phyloP scores from a whole-genome alignment of 2,888 invertebrate species.

The Leuctra nigra region DNA sequence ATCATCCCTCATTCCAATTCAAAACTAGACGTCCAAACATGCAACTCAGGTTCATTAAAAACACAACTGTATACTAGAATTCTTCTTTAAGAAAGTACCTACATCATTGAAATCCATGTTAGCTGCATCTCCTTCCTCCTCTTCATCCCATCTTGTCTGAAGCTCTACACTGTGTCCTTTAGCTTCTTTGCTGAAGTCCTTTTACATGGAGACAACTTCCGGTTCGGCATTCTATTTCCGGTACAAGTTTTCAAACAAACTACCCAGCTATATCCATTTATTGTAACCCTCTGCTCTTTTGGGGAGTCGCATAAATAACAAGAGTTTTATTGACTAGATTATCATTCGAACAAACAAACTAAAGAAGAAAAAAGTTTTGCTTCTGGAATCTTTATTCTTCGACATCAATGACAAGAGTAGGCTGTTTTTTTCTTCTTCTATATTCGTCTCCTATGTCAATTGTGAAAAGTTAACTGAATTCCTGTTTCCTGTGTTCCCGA shows the following conservation, averaged over 20 bases:
- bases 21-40: too few species aligned
- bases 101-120: too few species aligned
- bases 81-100: too few species aligned
- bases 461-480: constrained; percentile 15
- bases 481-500: constrained; percentile 12
- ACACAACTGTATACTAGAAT: too few species aligned
- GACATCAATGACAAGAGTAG: constrained; percentile 3
- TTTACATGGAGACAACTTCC: constrained; percentile 13
- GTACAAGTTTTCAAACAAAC: constrained; percentile 9
- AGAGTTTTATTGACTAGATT: neutral
- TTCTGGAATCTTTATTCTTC: constrained; percentile 4
- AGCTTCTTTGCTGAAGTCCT: constrained; percentile 13
- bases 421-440: constrained; percentile 15
- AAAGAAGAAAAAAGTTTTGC: neutral
- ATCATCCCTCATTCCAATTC: too few species aligned
- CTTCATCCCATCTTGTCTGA: neutral
- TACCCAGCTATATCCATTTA: constrained; percentile 9
- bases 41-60: too few species aligned
- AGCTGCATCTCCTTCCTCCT: too few species aligned
- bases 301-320: neutral
- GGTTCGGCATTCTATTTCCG: neutral
- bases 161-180: constrained; percentile 5
- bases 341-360: constrained; percentile 1
- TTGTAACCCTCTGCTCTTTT: neutral
- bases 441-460: constrained; percentile 1